Evolutionary conservation across 2,797 vertebrate species (phyloP), one percentile per base, ranked within the genome.

Genomic region (Pristis pectinata): DNA sequence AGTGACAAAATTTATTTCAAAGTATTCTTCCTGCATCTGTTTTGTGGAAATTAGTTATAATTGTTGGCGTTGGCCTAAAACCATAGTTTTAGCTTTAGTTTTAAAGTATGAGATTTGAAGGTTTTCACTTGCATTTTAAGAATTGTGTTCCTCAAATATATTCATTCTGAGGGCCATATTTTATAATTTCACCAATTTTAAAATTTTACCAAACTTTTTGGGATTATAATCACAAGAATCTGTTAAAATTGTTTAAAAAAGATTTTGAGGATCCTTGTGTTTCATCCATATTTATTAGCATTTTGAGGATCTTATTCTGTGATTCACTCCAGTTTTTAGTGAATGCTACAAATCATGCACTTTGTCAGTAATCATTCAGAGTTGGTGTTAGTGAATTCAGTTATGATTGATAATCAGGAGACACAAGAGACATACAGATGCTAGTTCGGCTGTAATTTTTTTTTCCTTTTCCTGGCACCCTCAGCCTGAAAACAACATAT

Each of bases 401-500:
- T 67, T 67, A 91, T 67, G 64, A 67, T 64, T 91, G 59, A 64
- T 67, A 67, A 91, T n/a, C 22, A 24, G 70, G 19, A 72, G 27
- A 27, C 22, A 17, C 64, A 67, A 22, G 64, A 67, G 64, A 67
- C 64, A 67, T 72, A 6, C 70, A 30, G 22, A 72, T 72, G 70
- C 19, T 93, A 13, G 0, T 27, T 24, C 17, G 93, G 70, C 4
- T 22, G 27, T 94, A n/a, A 61, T 67, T 37, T 80, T 72, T n/a
- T 56, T 22, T 82, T 67, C 24, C 70, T 24, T 44, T 74, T 41
- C 3, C 77, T 37, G 59, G 56, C 96, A 95, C 77, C 61, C 89
- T 49, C 94, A 98, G 97, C 95, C 95, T 17, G 97, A 97, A 95
- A 97, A 95, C 95, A 98, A 98, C 96, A 97, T 98, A 96, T 98